A percentile compares a stretch with the other conserved stretches of the same genome.
These are phyloP conservation scores for Notamacropus eugenii DNA, from an alignment of 2,797 vertebrate species.

Conservation along the genomic window DNA sequence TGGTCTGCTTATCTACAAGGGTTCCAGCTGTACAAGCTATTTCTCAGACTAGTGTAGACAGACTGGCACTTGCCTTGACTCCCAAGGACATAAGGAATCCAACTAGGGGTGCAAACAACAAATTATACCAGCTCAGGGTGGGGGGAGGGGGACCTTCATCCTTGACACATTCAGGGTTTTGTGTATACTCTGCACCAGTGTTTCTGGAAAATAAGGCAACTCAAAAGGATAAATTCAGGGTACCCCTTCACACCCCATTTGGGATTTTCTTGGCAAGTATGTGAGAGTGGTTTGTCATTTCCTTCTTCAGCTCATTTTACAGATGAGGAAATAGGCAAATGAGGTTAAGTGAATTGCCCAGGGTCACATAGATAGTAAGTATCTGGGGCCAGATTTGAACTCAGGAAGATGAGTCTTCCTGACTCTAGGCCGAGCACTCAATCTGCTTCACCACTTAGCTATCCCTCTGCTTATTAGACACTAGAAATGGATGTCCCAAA, in stretches of 20 bases:
- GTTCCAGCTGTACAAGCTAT: background rate
- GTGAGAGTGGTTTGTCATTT: background rate
- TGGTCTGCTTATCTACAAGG: background rate
- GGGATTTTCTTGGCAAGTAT: background rate
- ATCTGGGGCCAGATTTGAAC: background rate
- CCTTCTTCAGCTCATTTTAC: background rate
- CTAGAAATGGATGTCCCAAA: background rate
- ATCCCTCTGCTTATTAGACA: background rate
- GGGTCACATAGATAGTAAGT: background rate
- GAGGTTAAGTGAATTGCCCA: background rate
- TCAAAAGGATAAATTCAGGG: background rate
- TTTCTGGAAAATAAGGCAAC: background rate
- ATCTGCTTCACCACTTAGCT: background rate
- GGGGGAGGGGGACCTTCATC: background rate
- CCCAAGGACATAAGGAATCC: background rate
- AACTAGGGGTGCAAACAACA: background rate
- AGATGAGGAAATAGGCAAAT: background rate
- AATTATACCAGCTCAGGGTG: background rate
- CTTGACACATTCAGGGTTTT: background rate
- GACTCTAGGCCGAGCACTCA: background rate
- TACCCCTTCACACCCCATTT: background rate
- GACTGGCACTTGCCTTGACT: background rate
- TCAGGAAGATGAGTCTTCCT: background rate
- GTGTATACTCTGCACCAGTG: background rate
- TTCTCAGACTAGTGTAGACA: background rate